Base-by-base conservation (phyloP, 2,888 invertebrate species). In the Pelosia muscerda region DNA sequence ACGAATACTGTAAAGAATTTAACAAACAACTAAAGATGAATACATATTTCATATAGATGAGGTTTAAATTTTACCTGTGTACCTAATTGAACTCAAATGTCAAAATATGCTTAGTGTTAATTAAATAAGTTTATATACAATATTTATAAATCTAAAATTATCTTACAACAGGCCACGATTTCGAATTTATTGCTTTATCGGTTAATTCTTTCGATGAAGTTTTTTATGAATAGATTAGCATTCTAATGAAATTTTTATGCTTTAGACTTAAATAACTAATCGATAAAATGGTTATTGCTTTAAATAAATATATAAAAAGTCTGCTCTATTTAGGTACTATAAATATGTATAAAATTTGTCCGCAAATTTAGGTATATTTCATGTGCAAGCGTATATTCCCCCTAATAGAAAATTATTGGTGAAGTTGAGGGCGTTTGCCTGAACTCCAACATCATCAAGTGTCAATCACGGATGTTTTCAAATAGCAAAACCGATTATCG, bases 401-500 rank as follows among this genome's bases (percentile, higher is more conserved):
- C 81, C 79, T 84, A 86, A 88, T 86, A 81, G 85, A 84, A 86
- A 87, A 81, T 79, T 82, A 85, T 88, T 84, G 81, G 73, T 81
- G 79, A 85, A 83, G 78, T 86, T 82, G 70, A 86, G 88, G 86
- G 88, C 84, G 85, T 86, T 86, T 79, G 86, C 86, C 86, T 89
- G 86, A 84, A 83, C 87, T 88, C 88, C 88, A 88, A 90, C 89
- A 89, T 92, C 91, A 92, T 91, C 89, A 84, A 90, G 92, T 94
- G 94, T 95, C 94, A 94, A 94, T 94, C 94, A 94, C 90, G 83
- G 89, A 92, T 91, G 91, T 92, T 92, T 92, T 90, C 90, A 89
- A 93, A 94, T 93, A 93, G 92, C 90, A 90, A 93, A 95, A 92
- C 92, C 94, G 94, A 94, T 94, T 95, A 94, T 93, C 93, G 92